phyloP scores from a whole-genome alignment of 2,888 invertebrate genomes.

The Dolomedes plantarius region DNA sequence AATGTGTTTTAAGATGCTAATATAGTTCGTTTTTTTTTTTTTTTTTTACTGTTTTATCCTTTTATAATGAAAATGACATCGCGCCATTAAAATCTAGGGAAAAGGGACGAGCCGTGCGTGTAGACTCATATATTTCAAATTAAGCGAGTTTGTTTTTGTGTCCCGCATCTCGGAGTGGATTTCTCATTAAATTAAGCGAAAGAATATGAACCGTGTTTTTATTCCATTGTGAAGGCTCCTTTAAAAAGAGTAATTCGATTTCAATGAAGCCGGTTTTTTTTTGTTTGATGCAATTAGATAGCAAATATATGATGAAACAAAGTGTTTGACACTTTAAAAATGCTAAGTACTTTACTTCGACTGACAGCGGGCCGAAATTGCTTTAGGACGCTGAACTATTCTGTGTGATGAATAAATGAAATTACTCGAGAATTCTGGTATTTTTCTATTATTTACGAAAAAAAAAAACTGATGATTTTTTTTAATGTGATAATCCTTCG shows the following conservation, averaged over 20 bases:
- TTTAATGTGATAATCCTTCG: too few relatives aligned
- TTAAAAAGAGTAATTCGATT: slow-evolving; percentile 9
- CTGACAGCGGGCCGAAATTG: too few relatives aligned
- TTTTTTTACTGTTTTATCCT: too few relatives aligned
- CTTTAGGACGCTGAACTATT: too few relatives aligned
- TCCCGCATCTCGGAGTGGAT: not conserved
- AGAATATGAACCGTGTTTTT: slow-evolving; percentile 35
- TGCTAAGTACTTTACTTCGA: not conserved
- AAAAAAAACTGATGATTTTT: too few relatives aligned
- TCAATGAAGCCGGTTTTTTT: not conserved
- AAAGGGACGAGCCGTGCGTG: not conserved
- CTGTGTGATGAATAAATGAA: too few relatives aligned
- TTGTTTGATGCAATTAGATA: slow-evolving; percentile 5
- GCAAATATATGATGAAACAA: slow-evolving; percentile 9
- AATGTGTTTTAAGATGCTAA: slow-evolving; percentile 69
- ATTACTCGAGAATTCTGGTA: too few relatives aligned
- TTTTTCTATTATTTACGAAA: too few relatives aligned
- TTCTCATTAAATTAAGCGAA: slow-evolving; percentile 39
- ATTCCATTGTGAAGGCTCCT: not conserved
- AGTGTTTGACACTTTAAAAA: slow-evolving; percentile 2
- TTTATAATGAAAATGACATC: slow-evolving; percentile 23
- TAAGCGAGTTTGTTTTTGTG: slow-evolving; percentile 53
- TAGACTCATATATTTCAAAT: slow-evolving; percentile 56
- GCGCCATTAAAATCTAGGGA: slow-evolving; percentile 40
- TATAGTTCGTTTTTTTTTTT: slow-evolving; percentile 40